Evolutionary conservation across 1,140 invertebrate species (phyloP).

Genomic region (Latrodectus geometricus): DNA sequence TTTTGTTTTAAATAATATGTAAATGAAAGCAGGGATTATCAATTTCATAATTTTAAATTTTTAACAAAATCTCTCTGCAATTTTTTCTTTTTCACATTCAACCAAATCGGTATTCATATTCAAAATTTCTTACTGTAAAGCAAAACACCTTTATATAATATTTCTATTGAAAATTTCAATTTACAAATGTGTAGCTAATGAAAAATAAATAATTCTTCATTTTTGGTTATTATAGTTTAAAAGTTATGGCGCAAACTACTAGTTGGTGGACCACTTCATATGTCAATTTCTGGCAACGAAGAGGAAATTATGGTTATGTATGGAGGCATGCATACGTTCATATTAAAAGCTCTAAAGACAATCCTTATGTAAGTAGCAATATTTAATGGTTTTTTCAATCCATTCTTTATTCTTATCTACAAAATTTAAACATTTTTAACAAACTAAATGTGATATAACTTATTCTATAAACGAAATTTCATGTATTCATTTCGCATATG

Average conservation of each 20-base stretch:
- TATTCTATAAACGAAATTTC: too few species aligned
- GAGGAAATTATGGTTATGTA: constrained; percentile 18
- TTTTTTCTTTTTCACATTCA: too few species aligned
- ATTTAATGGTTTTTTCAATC: neutral
- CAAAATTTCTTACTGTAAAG: too few species aligned
- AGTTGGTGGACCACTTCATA: neutral
- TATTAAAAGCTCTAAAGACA: neutral
- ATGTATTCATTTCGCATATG: neutral
- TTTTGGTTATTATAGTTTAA: constrained; percentile 7
- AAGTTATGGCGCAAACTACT: neutral
- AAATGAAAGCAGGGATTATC: too few species aligned
- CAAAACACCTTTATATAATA: too few species aligned
- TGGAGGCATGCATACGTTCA: constrained; percentile 57
- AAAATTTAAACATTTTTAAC: too few species aligned
- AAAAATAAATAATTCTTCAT: neutral
- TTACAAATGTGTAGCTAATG: neutral
- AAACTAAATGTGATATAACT: too few species aligned
- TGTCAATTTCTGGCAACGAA: constrained; percentile 21
- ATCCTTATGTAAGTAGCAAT: constrained; percentile 1
- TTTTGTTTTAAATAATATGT: too few species aligned
- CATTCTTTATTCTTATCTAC: too few species aligned
- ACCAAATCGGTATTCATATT: too few species aligned
- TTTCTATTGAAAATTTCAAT: neutral
- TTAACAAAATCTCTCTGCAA: too few species aligned
- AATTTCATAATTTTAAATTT: too few species aligned